Conservation (phyloP, 2,797 vertebrate genomes). For the Notamacropus eugenii region DNA sequence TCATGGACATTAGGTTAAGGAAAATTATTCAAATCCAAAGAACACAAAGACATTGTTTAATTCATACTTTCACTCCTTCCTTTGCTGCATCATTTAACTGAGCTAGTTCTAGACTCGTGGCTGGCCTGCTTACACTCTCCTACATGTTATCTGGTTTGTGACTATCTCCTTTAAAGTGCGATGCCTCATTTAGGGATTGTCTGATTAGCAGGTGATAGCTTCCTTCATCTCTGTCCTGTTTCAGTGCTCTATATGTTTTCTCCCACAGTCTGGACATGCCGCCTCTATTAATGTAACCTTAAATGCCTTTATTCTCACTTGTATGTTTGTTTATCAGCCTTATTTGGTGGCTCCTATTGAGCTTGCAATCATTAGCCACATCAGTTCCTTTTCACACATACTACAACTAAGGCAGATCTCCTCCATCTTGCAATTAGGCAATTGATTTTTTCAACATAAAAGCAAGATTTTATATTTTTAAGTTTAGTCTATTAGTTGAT, state of each 20-base stretch:
- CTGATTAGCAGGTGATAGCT: background rate
- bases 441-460: background rate
- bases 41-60: background rate
- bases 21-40: background rate
- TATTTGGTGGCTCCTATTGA: background rate
- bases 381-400: background rate
- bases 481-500: background rate
- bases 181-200: background rate
- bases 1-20: background rate
- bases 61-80: background rate
- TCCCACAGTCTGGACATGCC: background rate
- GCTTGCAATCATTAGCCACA: background rate
- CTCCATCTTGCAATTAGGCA: background rate
- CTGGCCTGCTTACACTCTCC: background rate
- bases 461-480: background rate
- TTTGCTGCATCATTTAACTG: background rate
- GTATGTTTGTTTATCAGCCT: background rate
- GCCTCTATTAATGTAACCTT: background rate
- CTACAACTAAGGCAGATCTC: background rate
- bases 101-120: background rate
- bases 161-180: background rate
- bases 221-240: background rate
- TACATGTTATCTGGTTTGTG: background rate
- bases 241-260: background rate
- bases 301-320: background rate